Evolutionary conservation across 1,140 invertebrate genomes (phyloP), one percentile per base, ranked within the genome.

Genomic region (Drosophila yakuba): DNA sequence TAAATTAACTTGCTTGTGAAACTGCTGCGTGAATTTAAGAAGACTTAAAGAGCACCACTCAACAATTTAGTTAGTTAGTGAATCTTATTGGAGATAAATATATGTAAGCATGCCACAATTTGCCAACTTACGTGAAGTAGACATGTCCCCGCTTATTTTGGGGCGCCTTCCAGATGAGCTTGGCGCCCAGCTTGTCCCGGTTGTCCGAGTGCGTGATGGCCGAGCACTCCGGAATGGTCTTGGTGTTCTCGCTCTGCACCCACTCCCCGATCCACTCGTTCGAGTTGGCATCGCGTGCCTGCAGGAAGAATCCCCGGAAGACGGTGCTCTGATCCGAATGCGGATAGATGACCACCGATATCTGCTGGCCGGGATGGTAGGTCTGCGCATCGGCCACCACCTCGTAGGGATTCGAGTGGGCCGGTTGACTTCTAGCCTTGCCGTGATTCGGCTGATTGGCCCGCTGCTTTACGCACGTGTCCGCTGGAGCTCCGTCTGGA

Each of bases 241-340:
- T 96, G 0, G 95, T 95, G 78, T 96, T 96, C 0, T 94, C 94
- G 1, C 95, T 95, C 67, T 95, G 93, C 36, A 94, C 93, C 94
- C 95, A 97, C 11, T 94, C 93, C 10, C 96, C 96, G 38, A 96
- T 93, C 95, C 96, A 96, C 67, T 95, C 93, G 71, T 96, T 93
- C 0, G 95, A 95, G 23, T 94, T 92, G 1, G 94, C 93, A 74
- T 96, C 96, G 48, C 96, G 94, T 0, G 96, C 96, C 92, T 97
- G 96, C n/a, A 97, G 91, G 91, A 97, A 96, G 93, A 97, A 96
- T 11, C 96, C 96, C 74, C 96, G 95, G 92, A 97, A 97, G 32
- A 61, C 6, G 92, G 73, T 82, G 15, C 94, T 90, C 0, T 92
- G 86, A 0, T 95, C 41, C 0, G 69, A 59, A 38, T 67, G 61